Base-by-base conservation (phyloP, 1,140 invertebrate species). In the Drosophila kanapiae region DNA sequence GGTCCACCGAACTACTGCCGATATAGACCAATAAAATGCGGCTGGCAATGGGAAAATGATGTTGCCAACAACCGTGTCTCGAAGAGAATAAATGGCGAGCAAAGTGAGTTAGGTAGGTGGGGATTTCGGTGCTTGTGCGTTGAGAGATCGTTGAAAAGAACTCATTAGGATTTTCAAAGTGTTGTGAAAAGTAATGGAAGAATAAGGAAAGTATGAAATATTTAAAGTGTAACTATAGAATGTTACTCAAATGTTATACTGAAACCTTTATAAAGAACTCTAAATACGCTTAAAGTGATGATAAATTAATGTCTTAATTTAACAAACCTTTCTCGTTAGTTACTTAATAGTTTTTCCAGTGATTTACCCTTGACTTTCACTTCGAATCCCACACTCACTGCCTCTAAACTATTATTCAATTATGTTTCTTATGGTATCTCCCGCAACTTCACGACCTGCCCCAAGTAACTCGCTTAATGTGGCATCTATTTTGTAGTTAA, bases 371-470 rank as follows among this genome's bases (percentile, higher is more conserved):
- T 75, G 60, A 75, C 60, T 75, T 64, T 75, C 70, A 48, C 56
- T 62, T 31, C 33, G 9, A 0, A 47, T 37, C 14, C 42, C 59
- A 67, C 58, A 18, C 6, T 3, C 13, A 31, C 13, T 16, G 18
- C 13, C 35, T 23, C 14, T n/a, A 27, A 48, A 63, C 33, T 29
- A 48, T 38, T 63, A 67, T 14, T 35, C 18, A 56, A 74, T 63
- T 57, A 10, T 27, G 14, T 23, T 40, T 13, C 2, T 47, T 23
- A 14, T 16, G n/a, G 27, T 47, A 31, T 47, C 42, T 47, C n/a
- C 31, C n/a, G 31, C 58, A 63, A 54, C 43, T 75, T 13, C 16
- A 31, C 47, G 72, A 76, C 74, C 74, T 76, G 61, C 61, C 74
- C 35, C 74, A 76, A 76, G 60, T 53, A 45, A 75, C 51, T 51